Evolutionary conservation across 2,888 invertebrate genomes (phyloP).

Genomic region (Agriotes lineatus): DNA sequence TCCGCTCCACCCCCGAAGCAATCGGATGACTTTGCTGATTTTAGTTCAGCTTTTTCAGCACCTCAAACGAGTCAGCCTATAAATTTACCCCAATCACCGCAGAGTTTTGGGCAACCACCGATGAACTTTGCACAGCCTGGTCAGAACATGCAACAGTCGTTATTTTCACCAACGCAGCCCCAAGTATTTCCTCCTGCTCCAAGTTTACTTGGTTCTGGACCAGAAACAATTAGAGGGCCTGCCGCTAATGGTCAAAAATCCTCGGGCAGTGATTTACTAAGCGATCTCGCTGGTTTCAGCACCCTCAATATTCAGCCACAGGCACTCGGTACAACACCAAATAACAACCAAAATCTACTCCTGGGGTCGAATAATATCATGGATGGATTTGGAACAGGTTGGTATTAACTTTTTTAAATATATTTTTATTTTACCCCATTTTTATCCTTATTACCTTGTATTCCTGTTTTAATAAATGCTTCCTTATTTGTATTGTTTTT

Average conservation of each 20-base stretch:
- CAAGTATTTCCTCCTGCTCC: slow-evolving; percentile 5
- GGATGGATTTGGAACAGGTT: slow-evolving; percentile 52
- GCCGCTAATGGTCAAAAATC: neutral
- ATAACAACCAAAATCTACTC: slow-evolving; percentile 43
- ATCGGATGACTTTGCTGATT: slow-evolving; percentile 85
- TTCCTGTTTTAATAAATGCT: slow-evolving; percentile 9
- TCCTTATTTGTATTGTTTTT: neutral
- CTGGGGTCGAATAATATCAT: slow-evolving; percentile 46
- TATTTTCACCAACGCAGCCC: slow-evolving; percentile 21
- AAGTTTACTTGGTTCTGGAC: slow-evolving; percentile 16
- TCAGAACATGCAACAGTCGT: slow-evolving; percentile 30
- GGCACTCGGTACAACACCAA: slow-evolving; percentile 30
- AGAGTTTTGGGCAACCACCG: neutral
- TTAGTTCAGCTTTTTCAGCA: slow-evolving; percentile 77
- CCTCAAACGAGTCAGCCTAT: neutral
- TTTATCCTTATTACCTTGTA: slow-evolving; percentile 11
- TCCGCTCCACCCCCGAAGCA: slow-evolving; percentile 38
- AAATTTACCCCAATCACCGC: slow-evolving; percentile 10
- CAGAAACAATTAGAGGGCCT: slow-evolving; percentile 25
- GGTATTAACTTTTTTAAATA: slow-evolving; percentile 40
- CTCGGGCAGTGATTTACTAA: slow-evolving; percentile 56
- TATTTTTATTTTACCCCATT: neutral
- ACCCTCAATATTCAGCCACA: slow-evolving; percentile 51
- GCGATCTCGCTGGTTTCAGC: slow-evolving; percentile 58
- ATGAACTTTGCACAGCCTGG: slow-evolving; percentile 20